Evolutionary conservation across 2,797 vertebrate genomes (phyloP).

Genomic region (Etheostoma perlongum): DNA sequence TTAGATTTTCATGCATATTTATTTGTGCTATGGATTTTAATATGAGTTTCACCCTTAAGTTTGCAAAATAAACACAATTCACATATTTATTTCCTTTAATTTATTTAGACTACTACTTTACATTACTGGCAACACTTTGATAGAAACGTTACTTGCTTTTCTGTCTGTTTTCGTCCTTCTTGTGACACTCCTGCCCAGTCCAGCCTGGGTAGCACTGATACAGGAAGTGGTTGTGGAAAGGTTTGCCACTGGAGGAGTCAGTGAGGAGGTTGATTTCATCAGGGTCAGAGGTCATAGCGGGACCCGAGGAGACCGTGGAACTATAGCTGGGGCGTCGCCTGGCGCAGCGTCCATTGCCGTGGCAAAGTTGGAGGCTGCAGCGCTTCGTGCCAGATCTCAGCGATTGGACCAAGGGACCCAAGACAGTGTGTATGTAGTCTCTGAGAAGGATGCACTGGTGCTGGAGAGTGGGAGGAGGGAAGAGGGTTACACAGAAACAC

Average conservation of each 20-base stretch:
- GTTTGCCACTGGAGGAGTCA: slow-evolving; percentile 18
- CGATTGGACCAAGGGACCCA: slow-evolving; percentile 86
- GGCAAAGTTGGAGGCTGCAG: slow-evolving; percentile 86
- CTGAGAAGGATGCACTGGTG: slow-evolving; percentile 85
- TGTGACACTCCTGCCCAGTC: slow-evolving; percentile 83
- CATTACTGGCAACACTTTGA: neutral
- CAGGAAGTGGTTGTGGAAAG: slow-evolving; percentile 75
- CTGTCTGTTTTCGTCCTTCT: neutral
- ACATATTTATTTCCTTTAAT: neutral
- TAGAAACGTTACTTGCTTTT: neutral
- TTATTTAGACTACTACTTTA: neutral
- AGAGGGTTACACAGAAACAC: slow-evolving; percentile 5
- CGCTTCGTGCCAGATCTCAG: slow-evolving; percentile 79
- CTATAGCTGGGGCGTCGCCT: slow-evolving; percentile 68
- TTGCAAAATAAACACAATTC: neutral
- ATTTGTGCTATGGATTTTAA: neutral
- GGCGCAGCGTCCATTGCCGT: slow-evolving; percentile 86
- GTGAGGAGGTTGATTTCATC: neutral
- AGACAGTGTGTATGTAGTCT: slow-evolving; percentile 81
- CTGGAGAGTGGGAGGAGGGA: slow-evolving; percentile 64
- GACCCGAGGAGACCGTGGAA: slow-evolving; percentile 64
- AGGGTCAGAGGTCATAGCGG: slow-evolving; percentile 30
- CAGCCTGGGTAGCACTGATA: slow-evolving; percentile 89
- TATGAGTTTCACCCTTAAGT: neutral
- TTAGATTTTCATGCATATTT: neutral